phyloP scores from a whole-genome alignment of 2,888 invertebrate genomes.

The Pardosa pseudoannulata region DNA sequence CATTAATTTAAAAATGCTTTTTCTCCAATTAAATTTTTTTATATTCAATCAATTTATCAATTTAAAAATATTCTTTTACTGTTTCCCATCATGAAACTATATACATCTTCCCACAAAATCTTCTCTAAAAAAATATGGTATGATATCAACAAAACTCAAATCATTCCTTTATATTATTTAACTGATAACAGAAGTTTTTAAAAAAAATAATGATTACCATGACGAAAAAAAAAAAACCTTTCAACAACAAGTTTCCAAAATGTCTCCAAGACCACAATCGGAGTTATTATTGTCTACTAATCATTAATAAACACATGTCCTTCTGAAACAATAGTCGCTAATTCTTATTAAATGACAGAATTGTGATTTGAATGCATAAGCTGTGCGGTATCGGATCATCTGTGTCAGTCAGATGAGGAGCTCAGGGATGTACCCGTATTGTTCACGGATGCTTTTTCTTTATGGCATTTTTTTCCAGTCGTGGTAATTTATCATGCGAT shows the following conservation, averaged over 20 bases:
- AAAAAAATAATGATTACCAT: no score
- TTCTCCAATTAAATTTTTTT: no score
- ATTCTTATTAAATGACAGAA: slow-evolving; percentile 4
- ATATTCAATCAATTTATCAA: no score
- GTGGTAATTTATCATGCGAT: slow-evolving; percentile 26
- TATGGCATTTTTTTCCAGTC: not conserved
- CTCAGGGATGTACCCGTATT: slow-evolving; percentile 20
- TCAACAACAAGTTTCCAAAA: not conserved
- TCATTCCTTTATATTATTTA: no score
- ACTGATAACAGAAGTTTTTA: no score
- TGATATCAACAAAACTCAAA: no score
- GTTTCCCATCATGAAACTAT: no score
- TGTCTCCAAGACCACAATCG: not conserved
- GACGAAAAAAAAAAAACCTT: no score
- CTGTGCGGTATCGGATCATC: slow-evolving; percentile 15
- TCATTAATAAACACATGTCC: slow-evolving; percentile 16
- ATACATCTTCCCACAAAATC: no score
- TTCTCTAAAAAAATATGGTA: no score
- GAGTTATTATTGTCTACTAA: not conserved
- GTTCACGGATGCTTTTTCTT: not conserved
- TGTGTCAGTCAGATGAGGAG: slow-evolving; percentile 10
- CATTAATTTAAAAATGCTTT: no score
- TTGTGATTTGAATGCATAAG: slow-evolving; percentile 14
- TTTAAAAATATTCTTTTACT: no score
- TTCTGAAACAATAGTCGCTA: slow-evolving; percentile 2